phyloP scores from a whole-genome alignment of 2,797 vertebrate genomes.

The Danio kyathit region DNA sequence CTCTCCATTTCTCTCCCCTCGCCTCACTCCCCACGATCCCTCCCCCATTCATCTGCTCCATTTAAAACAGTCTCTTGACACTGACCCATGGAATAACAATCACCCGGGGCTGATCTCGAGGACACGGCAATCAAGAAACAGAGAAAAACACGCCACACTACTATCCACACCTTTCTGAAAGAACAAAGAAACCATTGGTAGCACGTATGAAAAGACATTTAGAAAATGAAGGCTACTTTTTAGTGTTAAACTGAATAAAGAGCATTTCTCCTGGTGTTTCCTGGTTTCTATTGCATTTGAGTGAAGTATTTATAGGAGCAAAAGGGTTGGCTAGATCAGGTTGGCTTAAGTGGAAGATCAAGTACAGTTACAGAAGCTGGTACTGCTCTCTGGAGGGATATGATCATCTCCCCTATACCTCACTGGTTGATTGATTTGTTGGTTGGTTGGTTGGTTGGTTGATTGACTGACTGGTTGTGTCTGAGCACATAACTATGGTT shows the following conservation, averaged over 20 bases:
- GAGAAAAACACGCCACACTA: background rate
- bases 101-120: conserved; percentile 26
- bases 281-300: background rate
- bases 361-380: background rate
- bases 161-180: background rate
- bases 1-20: conserved; percentile 35
- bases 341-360: background rate
- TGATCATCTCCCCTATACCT: background rate
- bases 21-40: conserved; percentile 14
- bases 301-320: background rate
- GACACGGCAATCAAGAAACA: conserved; percentile 6
- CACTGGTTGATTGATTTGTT: too few species aligned
- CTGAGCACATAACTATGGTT: background rate
- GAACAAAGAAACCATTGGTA: background rate
- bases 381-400: background rate
- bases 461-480: background rate
- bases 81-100: conserved; percentile 45
- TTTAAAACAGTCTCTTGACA: conserved; percentile 39
- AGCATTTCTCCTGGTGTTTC: background rate
- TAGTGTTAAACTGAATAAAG: background rate
- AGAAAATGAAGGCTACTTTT: background rate
- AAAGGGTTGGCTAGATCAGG: background rate
- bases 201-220: background rate
- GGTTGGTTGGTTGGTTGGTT: too few species aligned
- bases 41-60: conserved; percentile 34